phyloP scores from a whole-genome alignment of 2,797 vertebrate species.

The Xiphophorus birchmanni region DNA sequence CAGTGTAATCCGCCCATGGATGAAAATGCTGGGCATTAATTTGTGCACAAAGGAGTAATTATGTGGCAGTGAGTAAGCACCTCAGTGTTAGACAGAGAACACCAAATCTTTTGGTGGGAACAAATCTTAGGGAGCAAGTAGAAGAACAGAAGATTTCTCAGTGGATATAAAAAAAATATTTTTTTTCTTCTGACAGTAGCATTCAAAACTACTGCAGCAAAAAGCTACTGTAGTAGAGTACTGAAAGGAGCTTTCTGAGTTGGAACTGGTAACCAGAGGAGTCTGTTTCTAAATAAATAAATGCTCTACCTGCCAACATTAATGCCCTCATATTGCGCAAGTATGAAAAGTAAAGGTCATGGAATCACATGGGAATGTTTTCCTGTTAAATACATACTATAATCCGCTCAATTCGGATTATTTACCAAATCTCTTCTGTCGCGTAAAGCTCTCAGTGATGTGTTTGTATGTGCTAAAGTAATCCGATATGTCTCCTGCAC shows the following conservation, averaged over 20 bases:
- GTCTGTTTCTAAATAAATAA: conserved; percentile 42
- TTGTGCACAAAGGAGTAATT: conserved; percentile 43
- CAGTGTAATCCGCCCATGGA: conserved; percentile 49
- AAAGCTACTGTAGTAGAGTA: not conserved
- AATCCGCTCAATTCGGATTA: conserved; percentile 67
- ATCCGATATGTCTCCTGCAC: conserved; percentile 37
- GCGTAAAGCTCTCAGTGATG: conserved; percentile 30
- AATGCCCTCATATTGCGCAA: conserved; percentile 16
- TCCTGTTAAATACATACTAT: conserved; percentile 50
- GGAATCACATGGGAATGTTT: conserved; percentile 62
- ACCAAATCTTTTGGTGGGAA: conserved; percentile 17
- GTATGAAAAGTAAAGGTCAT: conserved; percentile 12
- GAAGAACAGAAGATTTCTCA: conserved; percentile 1
- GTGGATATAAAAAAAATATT: not conserved
- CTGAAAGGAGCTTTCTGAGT: not conserved
- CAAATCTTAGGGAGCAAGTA: conserved; percentile 17
- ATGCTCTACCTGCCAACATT: conserved; percentile 33
- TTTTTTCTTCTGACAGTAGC: conserved; percentile 7
- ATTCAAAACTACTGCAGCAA: conserved; percentile 11
- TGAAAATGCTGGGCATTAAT: conserved; percentile 44
- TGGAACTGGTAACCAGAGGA: conserved; percentile 13
- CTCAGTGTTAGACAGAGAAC: conserved; percentile 24
- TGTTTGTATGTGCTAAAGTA: conserved; percentile 19
- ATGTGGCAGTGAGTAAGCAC: conserved; percentile 34
- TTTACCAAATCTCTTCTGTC: conserved; percentile 51